Percentiles rank a stretch among this genome's conserved stretches.
phyloP scores from a whole-genome alignment of 2,888 invertebrate genomes.

The Dryobota labecula region DNA sequence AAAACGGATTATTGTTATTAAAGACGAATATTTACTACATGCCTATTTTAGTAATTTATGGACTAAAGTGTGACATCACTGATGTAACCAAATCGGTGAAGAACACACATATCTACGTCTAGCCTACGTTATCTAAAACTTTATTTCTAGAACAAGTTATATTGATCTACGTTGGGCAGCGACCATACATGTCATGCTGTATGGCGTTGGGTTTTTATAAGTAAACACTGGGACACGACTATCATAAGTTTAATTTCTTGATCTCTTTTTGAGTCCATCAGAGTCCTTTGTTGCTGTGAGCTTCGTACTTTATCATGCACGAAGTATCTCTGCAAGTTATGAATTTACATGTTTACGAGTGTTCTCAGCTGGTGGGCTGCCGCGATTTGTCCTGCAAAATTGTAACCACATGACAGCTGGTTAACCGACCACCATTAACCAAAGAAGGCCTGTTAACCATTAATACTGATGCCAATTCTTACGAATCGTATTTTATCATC shows the following conservation, averaged over 20 bases:
- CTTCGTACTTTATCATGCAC: slow-evolving; percentile 74
- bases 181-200: too few species aligned
- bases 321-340: slow-evolving; percentile 78
- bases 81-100: slow-evolving; percentile 7
- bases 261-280: slow-evolving; percentile 53
- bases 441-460: slow-evolving; percentile 73
- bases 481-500: slow-evolving; percentile 78
- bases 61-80: slow-evolving; percentile 33
- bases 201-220: not conserved
- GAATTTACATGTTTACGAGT: slow-evolving; percentile 87
- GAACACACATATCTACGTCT: slow-evolving; percentile 4
- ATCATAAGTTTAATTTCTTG: slow-evolving; percentile 34
- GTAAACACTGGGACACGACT: slow-evolving; percentile 21
- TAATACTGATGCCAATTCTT: slow-evolving; percentile 75
- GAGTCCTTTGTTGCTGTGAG: slow-evolving; percentile 56
- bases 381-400: slow-evolving; percentile 84
- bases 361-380: slow-evolving; percentile 84
- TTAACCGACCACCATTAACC: slow-evolving; percentile 84
- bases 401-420: slow-evolving; percentile 83
- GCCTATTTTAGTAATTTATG: slow-evolving; percentile 30
- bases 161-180: not conserved
- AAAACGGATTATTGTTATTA: slow-evolving; percentile 51
- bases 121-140: not conserved
- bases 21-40: slow-evolving; percentile 39
- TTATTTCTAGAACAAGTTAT: not conserved